Evolutionary conservation across 2,888 invertebrate genomes (phyloP), one percentile per base, ranked within the genome.

Genomic region (Trachelus iudaicus): DNA sequence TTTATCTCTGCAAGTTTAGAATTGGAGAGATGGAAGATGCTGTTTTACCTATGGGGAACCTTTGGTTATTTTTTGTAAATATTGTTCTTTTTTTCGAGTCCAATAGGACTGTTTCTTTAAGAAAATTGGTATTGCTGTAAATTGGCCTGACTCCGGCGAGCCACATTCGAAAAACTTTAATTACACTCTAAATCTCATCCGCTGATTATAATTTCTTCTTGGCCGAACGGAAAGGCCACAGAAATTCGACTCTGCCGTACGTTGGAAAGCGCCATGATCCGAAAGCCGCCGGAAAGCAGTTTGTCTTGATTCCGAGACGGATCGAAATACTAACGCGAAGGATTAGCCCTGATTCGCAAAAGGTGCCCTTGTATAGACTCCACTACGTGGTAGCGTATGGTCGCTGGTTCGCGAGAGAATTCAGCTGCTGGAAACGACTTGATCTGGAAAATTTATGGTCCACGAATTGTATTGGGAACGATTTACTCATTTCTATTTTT

Each of bases 181-280:
- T 84, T 84, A 84, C 81, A 81, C 81, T 80, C 79, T 76, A 79
- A 83, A 82, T 83, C 82, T 81, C 79, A 76, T 76, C 81, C 76
- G 76, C 78, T 81, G 79, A 73, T 81, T 81, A 81, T 82, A 80
- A 83, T 82, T 83, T 79, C 74, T 77, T 77, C 77, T 81, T 80
- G 56, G 75, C 40, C 6, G 23, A 56, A 56, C 2, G 23, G 23
- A 23, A 56, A 6, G 23, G 40, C 40, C 23, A 23, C 40, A 1
- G 23, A 56, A 56, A 56, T 56, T 56, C 40, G 40, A 56, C 23
- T 56, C 9, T 56, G 23, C 23, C 40, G 23, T 9, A 56, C 40
- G 4, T 23, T 56, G 40, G 23, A 15, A 56, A 56, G 23, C 40
- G 40, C 40, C 40, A 56, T 9, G 40, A 23, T 56, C 40, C 15